These are phyloP conservation scores for Aphelenchoides avenae DNA, from an alignment of 1,140 invertebrate species.

Conservation along the genomic window DNA sequence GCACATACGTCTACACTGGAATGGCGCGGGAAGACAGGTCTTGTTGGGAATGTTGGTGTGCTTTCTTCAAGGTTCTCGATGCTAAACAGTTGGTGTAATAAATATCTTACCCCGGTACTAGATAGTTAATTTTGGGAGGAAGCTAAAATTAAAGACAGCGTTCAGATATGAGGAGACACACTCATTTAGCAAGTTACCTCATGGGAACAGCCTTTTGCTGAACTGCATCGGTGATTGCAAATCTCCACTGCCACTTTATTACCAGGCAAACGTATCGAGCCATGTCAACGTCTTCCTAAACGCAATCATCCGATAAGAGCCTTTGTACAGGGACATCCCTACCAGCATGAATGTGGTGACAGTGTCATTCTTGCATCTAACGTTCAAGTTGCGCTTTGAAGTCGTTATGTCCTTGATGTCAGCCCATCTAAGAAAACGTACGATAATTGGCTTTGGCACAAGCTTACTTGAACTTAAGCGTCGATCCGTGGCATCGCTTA, in stretches of 20 bases:
- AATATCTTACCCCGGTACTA: conserved; percentile 1
- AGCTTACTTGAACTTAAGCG: conserved; percentile 27
- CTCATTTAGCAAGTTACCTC: conserved; percentile 6
- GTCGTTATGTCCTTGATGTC: conserved; percentile 40
- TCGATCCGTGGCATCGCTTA: conserved; percentile 29
- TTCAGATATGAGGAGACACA: no score
- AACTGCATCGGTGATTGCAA: conserved; percentile 30
- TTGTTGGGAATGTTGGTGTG: conserved; percentile 31
- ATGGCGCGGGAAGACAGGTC: conserved; percentile 5
- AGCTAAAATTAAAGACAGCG: no score
- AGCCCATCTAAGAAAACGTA: conserved; percentile 31
- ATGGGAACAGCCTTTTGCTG: conserved; percentile 37
- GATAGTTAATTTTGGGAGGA: conserved; percentile 11
- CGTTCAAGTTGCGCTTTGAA: conserved; percentile 31
- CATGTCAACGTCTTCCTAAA: conserved; percentile 36
- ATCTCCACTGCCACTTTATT: conserved; percentile 33
- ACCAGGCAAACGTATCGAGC: conserved; percentile 31
- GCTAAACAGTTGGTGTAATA: no score
- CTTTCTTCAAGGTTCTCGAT: conserved; percentile 42
- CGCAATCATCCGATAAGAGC: conserved; percentile 14
- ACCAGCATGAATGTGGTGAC: conserved; percentile 18
- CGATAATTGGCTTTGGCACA: conserved; percentile 7
- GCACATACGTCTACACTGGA: conserved; percentile 26
- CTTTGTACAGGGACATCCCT: neutral
- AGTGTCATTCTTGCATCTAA: conserved; percentile 35